phyloP scores from a whole-genome alignment of 37 sponge, comb jelly and placozoan species.

The Petrosia ficiformis region DNA sequence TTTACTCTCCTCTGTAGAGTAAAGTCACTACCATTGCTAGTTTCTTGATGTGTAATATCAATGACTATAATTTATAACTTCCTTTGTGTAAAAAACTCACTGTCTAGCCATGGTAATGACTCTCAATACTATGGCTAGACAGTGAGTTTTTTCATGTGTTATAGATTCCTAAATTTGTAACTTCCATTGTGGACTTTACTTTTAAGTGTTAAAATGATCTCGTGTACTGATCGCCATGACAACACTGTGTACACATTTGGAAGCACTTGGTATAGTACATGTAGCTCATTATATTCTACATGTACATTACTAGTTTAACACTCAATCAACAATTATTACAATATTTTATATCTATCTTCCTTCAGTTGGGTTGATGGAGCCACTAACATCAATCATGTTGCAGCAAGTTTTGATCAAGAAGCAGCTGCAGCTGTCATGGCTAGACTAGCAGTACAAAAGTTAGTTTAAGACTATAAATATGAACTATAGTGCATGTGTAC shows the following conservation, averaged over 20 bases:
- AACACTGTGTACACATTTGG: too few relatives aligned
- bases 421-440: constrained; percentile 91
- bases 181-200: too few relatives aligned
- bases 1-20: not conserved
- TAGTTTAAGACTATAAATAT: constrained; percentile 15
- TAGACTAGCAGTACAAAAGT: constrained; percentile 79
- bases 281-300: too few relatives aligned
- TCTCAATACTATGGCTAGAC: not conserved
- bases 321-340: too few relatives aligned
- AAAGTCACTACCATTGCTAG: constrained; percentile 17
- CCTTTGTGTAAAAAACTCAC: not conserved
- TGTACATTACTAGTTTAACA: too few relatives aligned
- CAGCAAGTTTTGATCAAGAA: constrained; percentile 97
- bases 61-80: too few relatives aligned
- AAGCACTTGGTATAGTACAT: too few relatives aligned
- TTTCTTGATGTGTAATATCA: not conserved
- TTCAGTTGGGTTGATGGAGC: constrained; percentile 93
- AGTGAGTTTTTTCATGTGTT: not conserved
- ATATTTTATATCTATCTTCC: too few relatives aligned
- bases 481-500: too few relatives aligned
- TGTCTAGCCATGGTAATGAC: not conserved
- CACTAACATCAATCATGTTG: constrained; percentile 73
- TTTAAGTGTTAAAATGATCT: too few relatives aligned
- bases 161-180: too few relatives aligned
- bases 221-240: too few relatives aligned